Base-by-base conservation (phyloP, 1,140 invertebrate species). In the Thalassaphorura encarpata region DNA sequence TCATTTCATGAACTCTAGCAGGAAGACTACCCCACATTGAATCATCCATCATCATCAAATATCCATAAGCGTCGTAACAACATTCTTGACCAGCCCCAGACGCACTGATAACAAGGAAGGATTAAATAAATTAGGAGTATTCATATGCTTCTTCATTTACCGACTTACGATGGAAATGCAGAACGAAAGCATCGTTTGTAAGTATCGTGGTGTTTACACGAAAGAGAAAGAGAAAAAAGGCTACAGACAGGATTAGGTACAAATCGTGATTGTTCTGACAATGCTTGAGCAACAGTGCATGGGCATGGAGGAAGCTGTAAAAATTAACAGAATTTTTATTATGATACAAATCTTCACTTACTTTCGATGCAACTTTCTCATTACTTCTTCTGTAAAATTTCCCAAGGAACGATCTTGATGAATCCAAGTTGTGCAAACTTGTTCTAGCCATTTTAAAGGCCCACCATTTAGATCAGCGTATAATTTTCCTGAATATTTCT, bases 1-100 rank as follows among this genome's bases (percentile, higher is more conserved):
- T 91, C 49, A 91, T 78, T 69, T 91, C 89, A 67, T 94, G 89
- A 1, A 87, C 85, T 50, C 90, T 76, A 42, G 83, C 81, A 0
- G 93, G 92, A 52, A 84, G 80, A 0, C 91, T 94, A 2, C 93
- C 93, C 83, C 89, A 93, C 75, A 87, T 85, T 63, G 92, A 89
- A 72, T 97, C 94, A 55, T 92, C 91, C 0, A 90, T 89, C 68
- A 95, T 76, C 83, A 95, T 90, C 4, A 97, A 75, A 70, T 83
- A 89, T 2, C 83, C 80, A 63, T 92, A 85, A 67, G 85, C 86
- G 68, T 95, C 89, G 67, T 97, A 98, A 66, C 94, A 98, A 66
- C 94, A 97, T 67, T 96, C 90, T 68, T 97, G 94, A 52, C 93
- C 93, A 1, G 90, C 85, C 42, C 92, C 93, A 66, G 90, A 86